These are phyloP conservation scores for Cacoxenus indagator DNA, from an alignment of 2,888 invertebrate genomes.

Conservation along the genomic window DNA sequence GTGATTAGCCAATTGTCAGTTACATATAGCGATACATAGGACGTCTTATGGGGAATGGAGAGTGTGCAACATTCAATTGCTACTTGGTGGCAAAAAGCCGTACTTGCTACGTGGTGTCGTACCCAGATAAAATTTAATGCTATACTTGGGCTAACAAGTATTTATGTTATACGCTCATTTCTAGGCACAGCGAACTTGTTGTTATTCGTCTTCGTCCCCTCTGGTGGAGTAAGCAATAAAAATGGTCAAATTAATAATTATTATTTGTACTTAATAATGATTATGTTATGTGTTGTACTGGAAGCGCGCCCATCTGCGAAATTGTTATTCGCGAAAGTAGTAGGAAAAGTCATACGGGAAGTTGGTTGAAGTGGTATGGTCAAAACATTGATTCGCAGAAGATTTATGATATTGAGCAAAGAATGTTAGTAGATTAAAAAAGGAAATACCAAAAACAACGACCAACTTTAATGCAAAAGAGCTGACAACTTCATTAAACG, in stretches of 20 bases:
- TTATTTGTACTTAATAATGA: conserved; percentile 20
- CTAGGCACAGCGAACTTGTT: conserved; percentile 22
- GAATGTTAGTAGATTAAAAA: too few relatives aligned
- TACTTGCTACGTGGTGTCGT: background rate
- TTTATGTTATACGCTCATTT: conserved; percentile 59
- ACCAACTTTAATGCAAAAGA: too few relatives aligned
- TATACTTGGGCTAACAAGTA: conserved; percentile 54
- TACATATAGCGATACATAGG: too few relatives aligned
- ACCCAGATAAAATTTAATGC: conserved; percentile 19
- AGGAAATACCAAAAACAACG: too few relatives aligned
- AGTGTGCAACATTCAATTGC: background rate
- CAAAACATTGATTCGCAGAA: background rate
- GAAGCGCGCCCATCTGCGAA: background rate
- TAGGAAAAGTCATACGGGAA: background rate
- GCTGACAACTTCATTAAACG: too few relatives aligned
- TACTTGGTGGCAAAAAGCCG: conserved; percentile 3
- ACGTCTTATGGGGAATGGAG: background rate
- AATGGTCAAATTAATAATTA: conserved; percentile 17
- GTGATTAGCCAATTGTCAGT: background rate
- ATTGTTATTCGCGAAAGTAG: background rate
- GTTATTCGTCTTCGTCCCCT: conserved; percentile 18
- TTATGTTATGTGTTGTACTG: conserved; percentile 12
- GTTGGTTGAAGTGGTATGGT: conserved; percentile 16
- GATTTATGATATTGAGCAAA: too few relatives aligned
- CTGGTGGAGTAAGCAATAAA: background rate